Percentiles rank a stretch among this genome's conserved stretches.
phyloP scores from a whole-genome alignment of 2,797 vertebrate genomes.

The Helostoma temminkii region DNA sequence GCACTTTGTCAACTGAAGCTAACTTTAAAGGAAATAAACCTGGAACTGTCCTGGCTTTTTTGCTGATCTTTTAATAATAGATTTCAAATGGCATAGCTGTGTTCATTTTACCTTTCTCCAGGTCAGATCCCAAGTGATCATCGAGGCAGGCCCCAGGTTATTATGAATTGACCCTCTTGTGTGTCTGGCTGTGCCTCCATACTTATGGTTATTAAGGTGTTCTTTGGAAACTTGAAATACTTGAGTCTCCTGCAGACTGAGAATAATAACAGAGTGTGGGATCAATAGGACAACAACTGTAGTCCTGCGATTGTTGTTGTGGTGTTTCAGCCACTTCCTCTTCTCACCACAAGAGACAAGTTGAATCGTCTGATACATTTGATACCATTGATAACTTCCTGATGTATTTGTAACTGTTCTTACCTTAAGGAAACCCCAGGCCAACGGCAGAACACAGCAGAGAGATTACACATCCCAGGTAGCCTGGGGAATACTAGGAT shows the following conservation, averaged over 20 bases:
- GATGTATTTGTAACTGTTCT: conserved; percentile 26
- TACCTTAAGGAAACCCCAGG: conserved; percentile 35
- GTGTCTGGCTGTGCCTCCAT: too few relatives aligned
- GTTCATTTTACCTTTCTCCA: neutral
- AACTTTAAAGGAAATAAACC: neutral
- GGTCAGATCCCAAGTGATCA: neutral
- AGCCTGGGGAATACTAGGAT: conserved; percentile 18
- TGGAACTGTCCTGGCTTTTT: neutral
- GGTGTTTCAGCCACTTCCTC: neutral
- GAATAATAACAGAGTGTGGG: neutral
- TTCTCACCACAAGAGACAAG: conserved; percentile 12
- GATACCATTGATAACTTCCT: conserved; percentile 13
- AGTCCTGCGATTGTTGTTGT: neutral
- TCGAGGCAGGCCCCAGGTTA: neutral
- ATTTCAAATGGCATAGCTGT: neutral
- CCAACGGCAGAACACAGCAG: conserved; percentile 17
- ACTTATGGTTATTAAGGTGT: neutral
- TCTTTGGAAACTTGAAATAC: neutral
- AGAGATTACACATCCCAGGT: conserved; percentile 21
- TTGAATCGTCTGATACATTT: conserved; percentile 27
- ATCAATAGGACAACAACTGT: neutral
- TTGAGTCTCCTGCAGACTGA: neutral
- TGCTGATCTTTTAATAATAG: neutral
- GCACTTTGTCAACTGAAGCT: neutral
- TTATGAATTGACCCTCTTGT: neutral